Evolutionary conservation across 2,888 invertebrate genomes (phyloP), one percentile per base, ranked within the genome.

Genomic region (Agrochola circellaris): DNA sequence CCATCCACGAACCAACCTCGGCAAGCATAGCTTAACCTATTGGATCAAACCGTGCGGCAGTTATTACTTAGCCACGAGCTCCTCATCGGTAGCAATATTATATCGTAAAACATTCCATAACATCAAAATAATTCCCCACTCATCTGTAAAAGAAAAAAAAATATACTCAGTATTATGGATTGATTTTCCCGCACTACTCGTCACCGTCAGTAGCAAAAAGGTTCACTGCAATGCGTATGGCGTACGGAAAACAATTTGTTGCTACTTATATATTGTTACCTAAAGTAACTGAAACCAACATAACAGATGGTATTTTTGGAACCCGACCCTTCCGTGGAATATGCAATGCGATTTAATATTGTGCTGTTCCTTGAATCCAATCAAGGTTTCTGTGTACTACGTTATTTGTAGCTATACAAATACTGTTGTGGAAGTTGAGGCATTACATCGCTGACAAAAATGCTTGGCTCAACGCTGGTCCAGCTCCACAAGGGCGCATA

Each of bases 201-300:
- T 76, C 80, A 78, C 45, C 62, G 51, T 75, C 76, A 74, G 56
- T 26, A 65, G 73, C 70, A 64, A 79, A 86, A 83, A 83, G 74
- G 88, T 80, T 77, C 77, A 83, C 87, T 87, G 87, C 87, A 87
- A 71, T 88, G 87, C 87, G 88, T 87, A 86, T 34, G 62, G 73
- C 64, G 34, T 70, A 76, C 70, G 88, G 73, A 54, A 82, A 87
- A 86, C 77, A 83, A 81, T 81, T 72, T 79, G 68, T 74, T 75
- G 73, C 54, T 73, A 71, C 77, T 77, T 85, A 77, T 76, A 70
- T 70, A 83, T 54, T 73, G 73, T 66, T 72, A 72, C 64, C 42
- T 51, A 61, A 60, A 73, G 74, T 78, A 75, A 85, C 75, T 65
- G 82, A 72, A 78, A 79, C 79, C 30, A 67, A 73, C 61, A 83